These are phyloP conservation scores for Neuroterus valhalla DNA, from an alignment of 1,140 invertebrate species.

Conservation along the genomic window DNA sequence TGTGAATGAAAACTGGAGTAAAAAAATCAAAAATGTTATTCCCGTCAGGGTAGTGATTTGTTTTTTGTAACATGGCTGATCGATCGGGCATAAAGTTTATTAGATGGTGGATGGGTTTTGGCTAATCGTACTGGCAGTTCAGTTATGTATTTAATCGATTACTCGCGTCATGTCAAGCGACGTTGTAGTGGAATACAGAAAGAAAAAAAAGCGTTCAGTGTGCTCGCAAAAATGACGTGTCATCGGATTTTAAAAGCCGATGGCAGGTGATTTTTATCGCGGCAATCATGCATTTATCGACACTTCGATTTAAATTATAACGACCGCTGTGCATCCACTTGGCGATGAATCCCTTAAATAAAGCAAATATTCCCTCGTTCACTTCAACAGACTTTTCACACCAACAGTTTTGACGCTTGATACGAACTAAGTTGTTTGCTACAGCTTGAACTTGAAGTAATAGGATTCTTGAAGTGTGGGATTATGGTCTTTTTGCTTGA, in stretches of 20 bases:
- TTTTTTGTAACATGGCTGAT: background rate
- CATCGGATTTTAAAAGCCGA: constrained; percentile 61
- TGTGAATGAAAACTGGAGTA: background rate
- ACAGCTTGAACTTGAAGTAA: background rate
- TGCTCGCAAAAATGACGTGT: constrained; percentile 38
- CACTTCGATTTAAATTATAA: constrained; percentile 19
- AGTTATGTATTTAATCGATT: background rate
- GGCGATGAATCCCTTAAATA: constrained; percentile 9
- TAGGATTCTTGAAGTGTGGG: constrained; percentile 4
- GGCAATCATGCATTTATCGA: constrained; percentile 62
- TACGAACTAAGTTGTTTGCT: background rate
- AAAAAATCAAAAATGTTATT: background rate
- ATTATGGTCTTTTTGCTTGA: background rate
- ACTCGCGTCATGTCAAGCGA: background rate
- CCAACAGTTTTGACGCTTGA: background rate
- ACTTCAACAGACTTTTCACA: background rate
- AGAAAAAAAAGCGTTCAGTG: background rate
- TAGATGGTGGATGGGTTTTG: constrained; percentile 5
- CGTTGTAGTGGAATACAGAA: background rate
- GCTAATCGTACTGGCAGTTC: background rate
- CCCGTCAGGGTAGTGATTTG: background rate
- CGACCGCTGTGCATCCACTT: background rate
- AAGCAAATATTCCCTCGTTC: constrained; percentile 14
- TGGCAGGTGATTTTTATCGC: constrained; percentile 63
- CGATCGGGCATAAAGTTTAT: background rate